Conservation (phyloP, 1,140 invertebrate species). For the Nasonia vitripennis region DNA sequence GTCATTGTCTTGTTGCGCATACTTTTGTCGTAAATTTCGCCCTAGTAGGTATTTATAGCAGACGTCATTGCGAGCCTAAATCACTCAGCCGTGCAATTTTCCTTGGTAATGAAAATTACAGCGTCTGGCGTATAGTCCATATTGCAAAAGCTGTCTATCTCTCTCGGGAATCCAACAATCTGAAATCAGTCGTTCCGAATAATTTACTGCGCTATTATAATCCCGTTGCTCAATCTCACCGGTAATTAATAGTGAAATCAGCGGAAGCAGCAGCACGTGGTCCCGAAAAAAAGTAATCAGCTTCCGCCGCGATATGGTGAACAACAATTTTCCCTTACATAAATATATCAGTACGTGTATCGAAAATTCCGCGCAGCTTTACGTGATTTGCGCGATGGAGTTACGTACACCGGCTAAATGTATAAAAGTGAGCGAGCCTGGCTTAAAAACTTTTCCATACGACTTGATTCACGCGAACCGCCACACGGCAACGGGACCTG, state of each 20-base stretch:
- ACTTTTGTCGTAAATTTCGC: background rate
- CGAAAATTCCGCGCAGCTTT: background rate
- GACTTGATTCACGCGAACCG: background rate
- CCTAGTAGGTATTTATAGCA: background rate
- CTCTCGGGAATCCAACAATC: background rate
- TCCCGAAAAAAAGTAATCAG: background rate
- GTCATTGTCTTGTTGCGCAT: background rate
- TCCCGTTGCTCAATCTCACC: background rate
- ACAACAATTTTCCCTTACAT: too few relatives aligned
- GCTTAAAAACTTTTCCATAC: background rate
- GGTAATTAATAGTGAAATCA: background rate
- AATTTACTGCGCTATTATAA: background rate
- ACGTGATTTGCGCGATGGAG: background rate
- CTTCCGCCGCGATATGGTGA: background rate
- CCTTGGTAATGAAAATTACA: background rate
- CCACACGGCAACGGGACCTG: background rate
- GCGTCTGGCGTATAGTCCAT: background rate
- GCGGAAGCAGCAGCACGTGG: background rate
- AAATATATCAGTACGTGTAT: too few relatives aligned
- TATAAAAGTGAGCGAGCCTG: background rate
- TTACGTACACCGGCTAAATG: background rate
- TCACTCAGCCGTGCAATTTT: background rate
- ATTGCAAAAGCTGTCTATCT: background rate
- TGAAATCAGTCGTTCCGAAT: background rate
- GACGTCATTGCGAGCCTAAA: background rate